phyloP scores from a whole-genome alignment of 2,888 invertebrate species.

The Drosophila meridionalis region DNA sequence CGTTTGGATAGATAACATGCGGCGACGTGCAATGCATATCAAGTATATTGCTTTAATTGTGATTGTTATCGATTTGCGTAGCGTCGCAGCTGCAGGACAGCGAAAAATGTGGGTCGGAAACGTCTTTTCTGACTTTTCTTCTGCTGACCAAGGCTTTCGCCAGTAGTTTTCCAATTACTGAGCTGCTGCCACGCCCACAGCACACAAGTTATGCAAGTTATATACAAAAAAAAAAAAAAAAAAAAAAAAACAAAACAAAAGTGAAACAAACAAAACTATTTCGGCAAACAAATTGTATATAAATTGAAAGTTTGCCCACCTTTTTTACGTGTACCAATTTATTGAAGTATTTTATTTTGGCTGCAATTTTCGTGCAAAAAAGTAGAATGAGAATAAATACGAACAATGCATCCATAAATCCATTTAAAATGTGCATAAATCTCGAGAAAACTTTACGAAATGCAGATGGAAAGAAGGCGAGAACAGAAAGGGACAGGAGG shows the following conservation, averaged over 20 bases:
- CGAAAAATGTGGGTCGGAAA: not conserved
- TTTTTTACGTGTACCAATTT: slow-evolving; percentile 34
- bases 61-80: slow-evolving; percentile 19
- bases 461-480: not conserved
- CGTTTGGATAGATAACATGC: slow-evolving; percentile 12
- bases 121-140: not conserved
- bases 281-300: slow-evolving; percentile 50
- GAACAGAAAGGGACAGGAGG: not conserved
- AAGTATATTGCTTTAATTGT: slow-evolving; percentile 4
- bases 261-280: slow-evolving; percentile 1
- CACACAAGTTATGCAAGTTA: not conserved
- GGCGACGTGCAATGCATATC: slow-evolving; percentile 10
- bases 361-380: not conserved
- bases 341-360: slow-evolving; percentile 36
- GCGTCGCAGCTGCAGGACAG: not conserved
- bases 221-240: too few species aligned
- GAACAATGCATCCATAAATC: slow-evolving; percentile 39
- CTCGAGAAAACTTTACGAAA: slow-evolving; percentile 20
- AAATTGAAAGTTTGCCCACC: slow-evolving; percentile 51
- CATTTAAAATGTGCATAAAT: slow-evolving; percentile 66
- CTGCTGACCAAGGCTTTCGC: not conserved
- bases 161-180: slow-evolving; percentile 9
- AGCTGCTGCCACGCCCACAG: not conserved
- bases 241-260: not conserved
- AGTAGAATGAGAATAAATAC: slow-evolving; percentile 4